Conservation (phyloP, 2,888 invertebrate species). For the Xanthorhoe designata region DNA sequence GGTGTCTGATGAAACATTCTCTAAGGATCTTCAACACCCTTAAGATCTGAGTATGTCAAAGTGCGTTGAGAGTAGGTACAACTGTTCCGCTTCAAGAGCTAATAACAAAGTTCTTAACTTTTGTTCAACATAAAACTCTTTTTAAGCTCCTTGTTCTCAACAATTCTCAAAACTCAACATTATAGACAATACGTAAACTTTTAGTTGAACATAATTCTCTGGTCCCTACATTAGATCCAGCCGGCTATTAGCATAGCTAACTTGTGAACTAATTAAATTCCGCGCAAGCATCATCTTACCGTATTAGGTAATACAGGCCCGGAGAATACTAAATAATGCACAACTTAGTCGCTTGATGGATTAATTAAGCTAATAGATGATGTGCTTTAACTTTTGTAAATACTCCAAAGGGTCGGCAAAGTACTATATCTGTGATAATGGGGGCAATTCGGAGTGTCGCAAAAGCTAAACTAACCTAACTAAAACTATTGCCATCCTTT, state of each 20-base stretch:
- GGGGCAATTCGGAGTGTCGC: too few species aligned
- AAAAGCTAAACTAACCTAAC: too few species aligned
- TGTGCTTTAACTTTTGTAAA: not conserved
- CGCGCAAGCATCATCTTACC: conserved; percentile 21
- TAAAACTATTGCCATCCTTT: too few species aligned
- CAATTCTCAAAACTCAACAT: not conserved
- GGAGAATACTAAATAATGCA: conserved; percentile 7
- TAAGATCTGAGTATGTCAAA: not conserved
- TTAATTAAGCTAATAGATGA: not conserved
- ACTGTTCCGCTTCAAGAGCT: too few species aligned
- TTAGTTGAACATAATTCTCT: conserved; percentile 15
- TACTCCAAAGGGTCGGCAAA: too few species aligned
- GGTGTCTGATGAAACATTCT: not conserved
- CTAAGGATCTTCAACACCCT: not conserved
- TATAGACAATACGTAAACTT: conserved; percentile 4
- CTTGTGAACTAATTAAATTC: conserved; percentile 35
- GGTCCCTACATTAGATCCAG: conserved; percentile 17
- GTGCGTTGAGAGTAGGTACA: too few species aligned
- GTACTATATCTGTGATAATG: too few species aligned
- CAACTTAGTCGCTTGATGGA: not conserved
- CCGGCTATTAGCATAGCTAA: conserved; percentile 26
- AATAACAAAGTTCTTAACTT: too few species aligned
- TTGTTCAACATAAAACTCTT: too few species aligned
- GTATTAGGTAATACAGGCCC: conserved; percentile 13
- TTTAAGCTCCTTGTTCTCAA: not conserved